A percentile compares a stretch with the other conserved stretches of the same genome.
phyloP scores from a whole-genome alignment of 2,888 invertebrate genomes.

The Hoplodrina blanda region DNA sequence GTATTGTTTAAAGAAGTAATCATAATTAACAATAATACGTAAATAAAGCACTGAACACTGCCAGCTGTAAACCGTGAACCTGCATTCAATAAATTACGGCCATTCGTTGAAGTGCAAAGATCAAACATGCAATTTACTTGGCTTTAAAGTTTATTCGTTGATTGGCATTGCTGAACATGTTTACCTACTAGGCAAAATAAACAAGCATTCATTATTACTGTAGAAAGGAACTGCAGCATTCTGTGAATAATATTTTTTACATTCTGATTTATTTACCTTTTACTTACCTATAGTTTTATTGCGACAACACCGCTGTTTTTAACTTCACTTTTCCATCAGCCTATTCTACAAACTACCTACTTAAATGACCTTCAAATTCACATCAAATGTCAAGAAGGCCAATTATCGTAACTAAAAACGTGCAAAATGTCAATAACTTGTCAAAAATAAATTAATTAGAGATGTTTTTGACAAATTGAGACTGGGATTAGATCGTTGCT shows the following conservation, averaged over 20 bases:
- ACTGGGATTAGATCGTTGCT: too few species aligned
- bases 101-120: conserved; percentile 36
- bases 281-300: background rate
- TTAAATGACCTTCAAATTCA: too few species aligned
- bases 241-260: background rate
- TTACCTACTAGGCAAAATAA: conserved; percentile 41
- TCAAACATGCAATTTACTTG: conserved; percentile 44
- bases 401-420: too few species aligned
- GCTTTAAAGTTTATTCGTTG: conserved; percentile 40
- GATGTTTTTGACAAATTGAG: too few species aligned
- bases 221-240: conserved; percentile 39
- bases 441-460: too few species aligned
- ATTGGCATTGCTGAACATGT: conserved; percentile 48
- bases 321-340: too few species aligned
- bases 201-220: conserved; percentile 45
- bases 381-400: too few species aligned
- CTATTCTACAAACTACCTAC: too few species aligned
- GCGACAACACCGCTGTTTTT: background rate
- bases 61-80: conserved; percentile 26
- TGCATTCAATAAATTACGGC: conserved; percentile 44
- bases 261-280: background rate
- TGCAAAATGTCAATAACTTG: too few species aligned
- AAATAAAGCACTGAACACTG: conserved; percentile 22
- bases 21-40: background rate
- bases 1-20: background rate